Percentiles rank a stretch among this genome's conserved stretches.
phyloP scores from a whole-genome alignment of 2,888 invertebrate genomes.

The Scaptomyza tumidula region DNA sequence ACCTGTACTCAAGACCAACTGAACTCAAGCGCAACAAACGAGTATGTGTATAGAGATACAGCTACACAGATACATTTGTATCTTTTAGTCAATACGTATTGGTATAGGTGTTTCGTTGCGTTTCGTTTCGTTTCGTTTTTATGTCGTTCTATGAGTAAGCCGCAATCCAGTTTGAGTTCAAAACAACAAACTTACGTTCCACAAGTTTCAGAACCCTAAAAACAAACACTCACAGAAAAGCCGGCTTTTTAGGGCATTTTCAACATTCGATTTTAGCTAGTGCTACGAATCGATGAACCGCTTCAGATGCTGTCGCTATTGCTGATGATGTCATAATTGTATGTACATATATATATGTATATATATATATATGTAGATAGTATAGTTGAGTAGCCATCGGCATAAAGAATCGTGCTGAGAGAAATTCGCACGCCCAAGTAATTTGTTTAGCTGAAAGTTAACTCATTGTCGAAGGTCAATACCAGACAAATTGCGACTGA shows the following conservation, averaged over 20 bases:
- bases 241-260: slow-evolving; percentile 29
- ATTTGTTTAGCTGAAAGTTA: slow-evolving; percentile 45
- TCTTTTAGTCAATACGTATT: slow-evolving; percentile 5
- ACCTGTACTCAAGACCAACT: slow-evolving; percentile 66
- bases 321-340: slow-evolving; percentile 69
- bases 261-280: slow-evolving; percentile 10
- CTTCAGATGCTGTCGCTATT: slow-evolving; percentile 37
- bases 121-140: neutral
- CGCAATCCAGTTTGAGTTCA: slow-evolving; percentile 38
- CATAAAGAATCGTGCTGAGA: slow-evolving; percentile 25
- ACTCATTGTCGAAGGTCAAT: slow-evolving; percentile 65
- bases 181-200: slow-evolving; percentile 60
- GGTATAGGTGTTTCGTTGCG: neutral
- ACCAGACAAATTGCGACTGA: slow-evolving; percentile 26
- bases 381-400: neutral
- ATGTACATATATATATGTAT: slow-evolving; percentile 11
- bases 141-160: slow-evolving; percentile 62
- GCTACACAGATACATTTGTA: slow-evolving; percentile 18
- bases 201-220: slow-evolving; percentile 36
- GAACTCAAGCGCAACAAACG: slow-evolving; percentile 61
- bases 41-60: slow-evolving; percentile 16
- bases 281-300: slow-evolving; percentile 57
- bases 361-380: slow-evolving; percentile 3
- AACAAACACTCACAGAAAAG: slow-evolving; percentile 23
- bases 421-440: slow-evolving; percentile 42